Evolutionary conservation across 2,888 invertebrate species (phyloP), one percentile per base, ranked within the genome.

Genomic region (Patella ulyssiponensis): DNA sequence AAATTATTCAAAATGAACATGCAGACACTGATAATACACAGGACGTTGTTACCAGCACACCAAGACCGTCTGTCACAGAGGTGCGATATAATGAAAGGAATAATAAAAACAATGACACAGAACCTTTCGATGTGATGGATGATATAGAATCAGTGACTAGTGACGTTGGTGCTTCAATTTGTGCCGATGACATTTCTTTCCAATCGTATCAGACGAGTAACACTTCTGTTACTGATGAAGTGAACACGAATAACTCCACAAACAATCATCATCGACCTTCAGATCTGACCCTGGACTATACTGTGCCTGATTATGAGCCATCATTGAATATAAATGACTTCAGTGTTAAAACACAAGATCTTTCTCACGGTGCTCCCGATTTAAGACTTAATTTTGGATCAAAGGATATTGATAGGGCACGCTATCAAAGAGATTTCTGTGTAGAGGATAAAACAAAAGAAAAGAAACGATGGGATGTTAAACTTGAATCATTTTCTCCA

Each of bases 401-500:
- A n/a, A 87, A 88, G 76, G 80, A 84, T 51, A 82, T 88, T n/a
- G 84, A 86, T 73, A 83, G 79, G 11, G 83, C 86, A 44, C 81
- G 84, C 17, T 89, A 88, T 80, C 81, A 84, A 17, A 78, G 88
- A 53, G 90, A 90, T 75, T 90, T 85, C 79, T 78, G 82, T 88
- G 2, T 81, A 76, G 14, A 77, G 83, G 53, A 80, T 82, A 14
- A 82, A 80, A 15, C 73, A 74, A 71, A 33, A 76, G 76, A 83
- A 69, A 78, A 80, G 64, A 84, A 83, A 72, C 78, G 77, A 12
- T 85, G 85, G 85, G 84, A 85, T 44, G 85, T 86, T 33, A 85
- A 83, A 2, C 71, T 82, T 3, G 78, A 81, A 14, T 76, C 81
- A 9, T 84, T 79, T 77, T 84, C 83, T 20, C 80, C 86, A 1